phyloP scores from a whole-genome alignment of 2,888 invertebrate genomes.

The Mactromeris polynyma region DNA sequence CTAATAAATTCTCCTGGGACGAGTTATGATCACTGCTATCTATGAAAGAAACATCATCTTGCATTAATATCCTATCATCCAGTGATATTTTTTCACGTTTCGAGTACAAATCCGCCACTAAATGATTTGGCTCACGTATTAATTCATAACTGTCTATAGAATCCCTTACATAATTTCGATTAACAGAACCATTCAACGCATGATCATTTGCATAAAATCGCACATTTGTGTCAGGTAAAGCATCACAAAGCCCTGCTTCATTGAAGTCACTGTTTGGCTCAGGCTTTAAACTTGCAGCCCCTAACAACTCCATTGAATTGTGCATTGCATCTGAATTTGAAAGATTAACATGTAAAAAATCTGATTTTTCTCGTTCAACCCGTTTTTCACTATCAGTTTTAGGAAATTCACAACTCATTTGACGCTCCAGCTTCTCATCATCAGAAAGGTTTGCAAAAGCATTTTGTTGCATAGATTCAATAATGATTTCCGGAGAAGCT shows the following conservation, averaged over 20 bases:
- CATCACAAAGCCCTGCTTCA: constrained; percentile 21
- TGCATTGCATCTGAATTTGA: constrained; percentile 61
- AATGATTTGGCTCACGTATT: constrained; percentile 35
- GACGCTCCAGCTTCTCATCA: constrained; percentile 68
- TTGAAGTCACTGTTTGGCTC: constrained; percentile 26
- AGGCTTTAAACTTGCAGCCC: constrained; percentile 66
- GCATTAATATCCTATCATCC: constrained; percentile 63
- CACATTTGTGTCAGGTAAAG: constrained; percentile 30
- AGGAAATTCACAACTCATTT: constrained; percentile 61
- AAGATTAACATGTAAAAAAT: constrained; percentile 58
- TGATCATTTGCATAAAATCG: constrained; percentile 50
- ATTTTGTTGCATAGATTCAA: constrained; percentile 75
- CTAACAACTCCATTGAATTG: constrained; percentile 69
- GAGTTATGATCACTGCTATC: constrained; percentile 72
- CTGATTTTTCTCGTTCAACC: constrained; percentile 62
- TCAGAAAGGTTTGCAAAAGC: constrained; percentile 70
- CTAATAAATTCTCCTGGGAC: constrained; percentile 66
- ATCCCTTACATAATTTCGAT: constrained; percentile 30
- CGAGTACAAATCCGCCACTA: constrained; percentile 68
- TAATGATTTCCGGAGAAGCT: constrained; percentile 72
- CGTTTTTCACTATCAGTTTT: constrained; percentile 69
- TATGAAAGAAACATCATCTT: constrained; percentile 62
- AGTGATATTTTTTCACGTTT: constrained; percentile 71
- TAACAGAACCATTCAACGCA: constrained; percentile 29
- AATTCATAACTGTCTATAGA: constrained; percentile 36